Conservation (phyloP, 1,140 invertebrate genomes). For the Polypedilum pembai region DNA sequence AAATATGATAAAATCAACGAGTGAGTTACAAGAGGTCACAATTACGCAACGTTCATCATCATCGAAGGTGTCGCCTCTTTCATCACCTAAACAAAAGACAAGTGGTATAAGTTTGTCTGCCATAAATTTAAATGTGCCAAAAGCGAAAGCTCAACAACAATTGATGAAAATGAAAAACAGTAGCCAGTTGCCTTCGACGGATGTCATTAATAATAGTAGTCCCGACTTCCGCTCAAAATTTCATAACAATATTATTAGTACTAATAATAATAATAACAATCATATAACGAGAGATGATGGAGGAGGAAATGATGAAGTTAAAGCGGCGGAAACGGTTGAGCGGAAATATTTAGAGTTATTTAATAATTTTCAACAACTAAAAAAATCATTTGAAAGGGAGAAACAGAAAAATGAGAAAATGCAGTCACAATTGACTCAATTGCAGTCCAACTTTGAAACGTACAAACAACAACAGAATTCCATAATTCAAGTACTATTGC, state of each 20-base stretch:
- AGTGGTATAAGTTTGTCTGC: not conserved
- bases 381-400: not conserved
- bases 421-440: not conserved
- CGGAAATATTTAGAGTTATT: conserved; percentile 1
- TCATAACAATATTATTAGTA: not conserved
- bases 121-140: conserved; percentile 25
- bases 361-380: conserved; percentile 19
- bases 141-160: conserved; percentile 6
- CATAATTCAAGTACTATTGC: conserved; percentile 1
- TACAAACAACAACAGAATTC: conserved; percentile 21
- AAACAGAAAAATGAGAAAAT: not conserved
- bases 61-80: not conserved
- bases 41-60: conserved; percentile 2
- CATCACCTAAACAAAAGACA: conserved; percentile 11
- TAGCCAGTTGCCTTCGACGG: not conserved
- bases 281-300: not conserved
- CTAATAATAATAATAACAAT: not conserved
- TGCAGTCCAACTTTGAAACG: not conserved
- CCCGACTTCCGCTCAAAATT: conserved; percentile 4
- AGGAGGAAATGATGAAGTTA: not conserved
- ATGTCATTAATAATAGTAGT: not conserved
- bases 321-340: not conserved
- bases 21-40: conserved; percentile 7
- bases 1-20: not conserved
- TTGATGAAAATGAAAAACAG: not conserved